A percentile compares a stretch with the other conserved stretches of the same genome.
phyloP scores from a whole-genome alignment of 2,888 invertebrate genomes.

The Trisateles emortualis region DNA sequence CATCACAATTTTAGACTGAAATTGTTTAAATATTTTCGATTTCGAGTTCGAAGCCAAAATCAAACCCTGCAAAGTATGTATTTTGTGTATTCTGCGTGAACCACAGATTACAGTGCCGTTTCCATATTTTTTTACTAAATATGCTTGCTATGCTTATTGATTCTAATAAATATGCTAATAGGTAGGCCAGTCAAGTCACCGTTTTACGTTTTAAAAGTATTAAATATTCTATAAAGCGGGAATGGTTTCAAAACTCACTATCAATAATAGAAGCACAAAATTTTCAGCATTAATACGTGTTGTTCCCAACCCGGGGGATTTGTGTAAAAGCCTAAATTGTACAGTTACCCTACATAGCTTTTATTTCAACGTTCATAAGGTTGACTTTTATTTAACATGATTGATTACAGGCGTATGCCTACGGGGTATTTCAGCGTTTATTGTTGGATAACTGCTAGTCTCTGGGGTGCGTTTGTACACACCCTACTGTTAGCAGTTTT shows the following conservation, averaged over 20 bases:
- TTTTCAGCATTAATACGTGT: background rate
- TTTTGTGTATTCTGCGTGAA: too few species aligned
- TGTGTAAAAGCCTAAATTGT: background rate
- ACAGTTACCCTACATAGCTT: background rate
- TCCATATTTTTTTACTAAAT: too few species aligned
- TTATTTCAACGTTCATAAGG: constrained; percentile 1
- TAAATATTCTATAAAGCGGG: background rate
- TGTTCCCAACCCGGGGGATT: constrained; percentile 2
- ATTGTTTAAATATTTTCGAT: too few species aligned
- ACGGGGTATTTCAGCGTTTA: constrained; percentile 41
- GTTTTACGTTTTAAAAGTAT: background rate
- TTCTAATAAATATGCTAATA: too few species aligned
- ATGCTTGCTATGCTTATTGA: too few species aligned
- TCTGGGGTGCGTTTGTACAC: constrained; percentile 33
- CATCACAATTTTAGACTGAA: too few species aligned
- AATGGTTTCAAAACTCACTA: background rate
- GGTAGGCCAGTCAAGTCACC: too few species aligned
- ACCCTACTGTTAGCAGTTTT: constrained; percentile 19
- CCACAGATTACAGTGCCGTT: too few species aligned
- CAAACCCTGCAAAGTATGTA: too few species aligned
- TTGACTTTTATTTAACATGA: constrained; percentile 6
- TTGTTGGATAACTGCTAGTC: constrained; percentile 39
- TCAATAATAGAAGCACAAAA: background rate
- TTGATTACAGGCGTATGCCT: constrained; percentile 15
- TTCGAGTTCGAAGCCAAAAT: too few species aligned